Base-by-base conservation (phyloP, 2,113 vertebrate genomes). In the Halichoeres trimaculatus region DNA sequence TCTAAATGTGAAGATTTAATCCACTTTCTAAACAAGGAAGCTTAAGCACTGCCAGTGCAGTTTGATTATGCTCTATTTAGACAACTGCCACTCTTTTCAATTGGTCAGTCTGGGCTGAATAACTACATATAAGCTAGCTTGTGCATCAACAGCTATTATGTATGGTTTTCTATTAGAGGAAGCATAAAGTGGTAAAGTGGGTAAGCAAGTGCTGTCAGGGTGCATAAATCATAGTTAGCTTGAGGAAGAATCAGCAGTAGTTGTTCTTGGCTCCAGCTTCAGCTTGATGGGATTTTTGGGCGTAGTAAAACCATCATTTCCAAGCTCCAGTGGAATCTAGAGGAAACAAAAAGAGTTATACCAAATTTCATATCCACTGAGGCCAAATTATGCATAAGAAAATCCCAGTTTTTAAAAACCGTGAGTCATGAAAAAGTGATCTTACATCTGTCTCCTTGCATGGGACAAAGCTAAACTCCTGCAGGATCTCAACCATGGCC, bases 361-460 rank as follows among this genome's bases (percentile, higher is more conserved):
- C 1, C 1, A 10, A 58, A 35, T 1, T 3, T 43, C 20, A 43
- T 36, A 26, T 35, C 19, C 8, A 52, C 2, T 9, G 4, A 41
- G 14, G 24, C 1, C 9, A 35, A 13, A 61, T 26, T 12, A 45
- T 5, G 16, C 26, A 8, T 35, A 43, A 41, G 9, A 40, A 40
- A 5, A 13, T 45, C 17, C 14, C 43, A 8, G 3, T 17, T 19
- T 19, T 4, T 7, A 8, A 60, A 41, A 40, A 0, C 3, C 6
- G 1, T 8, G 10, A 48, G 9, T 16, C 16, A 17, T 19, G 17
- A 45, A 19, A 71, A 50, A 36, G 10, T 56, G 2, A 24, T 36
- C 94, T 93, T 70, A 96, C 95, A 5, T 47, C 77, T 0, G 94
- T 95, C 43, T 95, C 94, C 74, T 86, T 86, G 90, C 94, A 95